Evolutionary conservation across 2,113 vertebrate genomes (phyloP).

Genomic region (Eleginops maclovinus): DNA sequence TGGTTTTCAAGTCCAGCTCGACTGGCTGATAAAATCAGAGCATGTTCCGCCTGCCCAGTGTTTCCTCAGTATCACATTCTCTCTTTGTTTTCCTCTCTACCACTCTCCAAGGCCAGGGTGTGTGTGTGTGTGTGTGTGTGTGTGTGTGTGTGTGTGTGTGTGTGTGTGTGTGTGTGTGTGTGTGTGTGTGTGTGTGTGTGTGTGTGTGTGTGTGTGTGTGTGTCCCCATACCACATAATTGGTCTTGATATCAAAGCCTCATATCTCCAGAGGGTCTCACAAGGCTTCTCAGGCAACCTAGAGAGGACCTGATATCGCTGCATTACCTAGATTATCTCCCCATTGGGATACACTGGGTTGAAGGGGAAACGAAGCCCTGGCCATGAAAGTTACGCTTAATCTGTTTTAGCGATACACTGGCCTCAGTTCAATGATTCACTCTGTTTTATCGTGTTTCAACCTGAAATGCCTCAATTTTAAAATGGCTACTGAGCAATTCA

Average conservation of each 20-base stretch:
- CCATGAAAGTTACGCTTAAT: constrained; percentile 76
- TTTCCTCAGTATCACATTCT: constrained; percentile 77
- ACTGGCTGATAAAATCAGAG: constrained; percentile 77
- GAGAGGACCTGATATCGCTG: constrained; percentile 78
- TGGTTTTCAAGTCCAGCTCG: constrained; percentile 68
- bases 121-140: constrained; percentile 23
- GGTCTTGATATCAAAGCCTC: constrained; percentile 83
- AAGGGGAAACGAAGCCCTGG: constrained; percentile 72
- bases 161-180: constrained; percentile 25
- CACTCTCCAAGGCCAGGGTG: constrained; percentile 63
- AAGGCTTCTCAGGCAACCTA: constrained; percentile 79
- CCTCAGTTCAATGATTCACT: constrained; percentile 63
- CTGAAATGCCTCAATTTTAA: constrained; percentile 35
- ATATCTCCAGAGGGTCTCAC: constrained; percentile 81
- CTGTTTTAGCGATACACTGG: constrained; percentile 68
- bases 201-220: constrained; percentile 7
- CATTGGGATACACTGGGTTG: constrained; percentile 71
- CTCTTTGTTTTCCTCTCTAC: constrained; percentile 73
- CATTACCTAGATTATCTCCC: constrained; percentile 80
- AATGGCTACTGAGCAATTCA: constrained; percentile 40
- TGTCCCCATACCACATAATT: constrained; percentile 76
- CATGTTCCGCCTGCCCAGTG: constrained; percentile 76
- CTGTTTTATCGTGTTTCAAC: constrained; percentile 55
- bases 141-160: background rate
- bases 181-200: constrained; percentile 24